Percentiles rank a stretch among this genome's conserved stretches.
Conservation (phyloP, 2,888 invertebrate species). For the Chrysolina americana region DNA sequence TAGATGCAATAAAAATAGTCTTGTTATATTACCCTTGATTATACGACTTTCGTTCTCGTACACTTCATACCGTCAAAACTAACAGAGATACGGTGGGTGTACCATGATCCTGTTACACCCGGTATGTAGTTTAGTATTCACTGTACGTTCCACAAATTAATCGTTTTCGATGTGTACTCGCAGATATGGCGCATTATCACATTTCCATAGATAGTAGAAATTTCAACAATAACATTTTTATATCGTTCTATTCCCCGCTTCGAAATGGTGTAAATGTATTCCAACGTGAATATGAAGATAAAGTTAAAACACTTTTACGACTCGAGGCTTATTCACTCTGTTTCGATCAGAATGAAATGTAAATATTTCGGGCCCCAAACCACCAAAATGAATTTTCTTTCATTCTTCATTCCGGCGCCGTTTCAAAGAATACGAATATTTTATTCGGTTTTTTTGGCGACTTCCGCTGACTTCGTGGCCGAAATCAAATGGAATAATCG, state of each 20-base stretch:
- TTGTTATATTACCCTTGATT: too few relatives aligned
- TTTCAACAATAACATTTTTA: constrained; percentile 3
- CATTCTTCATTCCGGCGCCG: neutral
- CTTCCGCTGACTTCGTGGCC: neutral
- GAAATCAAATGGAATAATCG: too few relatives aligned
- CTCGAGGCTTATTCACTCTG: neutral
- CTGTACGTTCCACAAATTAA: neutral
- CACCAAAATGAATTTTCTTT: neutral
- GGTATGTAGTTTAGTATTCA: neutral
- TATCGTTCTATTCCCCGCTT: neutral
- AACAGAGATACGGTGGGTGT: too few relatives aligned
- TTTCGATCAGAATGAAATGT: neutral
- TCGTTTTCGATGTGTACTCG: neutral
- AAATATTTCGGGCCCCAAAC: neutral
- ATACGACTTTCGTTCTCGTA: too few relatives aligned
- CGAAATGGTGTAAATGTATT: neutral
- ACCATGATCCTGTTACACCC: too few relatives aligned
- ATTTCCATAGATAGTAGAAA: constrained; percentile 17
- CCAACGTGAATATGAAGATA: neutral
- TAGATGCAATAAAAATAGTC: too few relatives aligned
- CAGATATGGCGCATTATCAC: neutral
- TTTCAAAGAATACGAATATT: neutral
- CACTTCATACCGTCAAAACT: too few relatives aligned
- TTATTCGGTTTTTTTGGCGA: too few relatives aligned
- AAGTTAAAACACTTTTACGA: neutral